A percentile compares a stretch with the other conserved stretches of the same genome.
Conservation (phyloP, 2,888 invertebrate species). For the Augochlorella aurata region DNA sequence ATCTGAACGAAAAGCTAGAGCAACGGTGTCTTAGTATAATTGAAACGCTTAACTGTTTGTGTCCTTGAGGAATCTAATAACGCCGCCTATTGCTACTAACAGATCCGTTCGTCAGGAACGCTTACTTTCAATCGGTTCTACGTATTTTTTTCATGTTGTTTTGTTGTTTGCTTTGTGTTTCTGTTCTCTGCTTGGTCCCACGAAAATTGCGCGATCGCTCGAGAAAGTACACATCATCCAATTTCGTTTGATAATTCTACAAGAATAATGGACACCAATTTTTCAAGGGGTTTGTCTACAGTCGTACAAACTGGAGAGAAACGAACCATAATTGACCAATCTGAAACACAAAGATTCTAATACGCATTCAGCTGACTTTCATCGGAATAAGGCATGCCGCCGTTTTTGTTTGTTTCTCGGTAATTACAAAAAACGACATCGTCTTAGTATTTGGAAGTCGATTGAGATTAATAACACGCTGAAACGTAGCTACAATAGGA, state of each 20-base stretch:
- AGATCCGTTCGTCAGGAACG: constrained; percentile 3
- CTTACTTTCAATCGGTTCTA: constrained; percentile 30
- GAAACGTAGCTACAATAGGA: constrained; percentile 49
- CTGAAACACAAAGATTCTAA: constrained; percentile 18
- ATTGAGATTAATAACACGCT: constrained; percentile 50
- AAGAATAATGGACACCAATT: constrained; percentile 38
- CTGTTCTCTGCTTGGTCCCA: constrained; percentile 70
- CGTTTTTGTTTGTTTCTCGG: constrained; percentile 22
- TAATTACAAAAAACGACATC: constrained; percentile 51
- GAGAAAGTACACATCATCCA: constrained; percentile 30
- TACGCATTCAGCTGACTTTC: constrained; percentile 55
- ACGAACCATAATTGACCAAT: constrained; percentile 39
- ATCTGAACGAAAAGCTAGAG: constrained; percentile 23
- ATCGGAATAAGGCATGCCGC: constrained; percentile 66
- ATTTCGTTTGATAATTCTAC: constrained; percentile 12
- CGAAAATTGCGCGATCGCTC: constrained; percentile 68
- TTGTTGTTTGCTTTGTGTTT: constrained; percentile 7
- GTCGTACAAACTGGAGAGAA: constrained; percentile 3
- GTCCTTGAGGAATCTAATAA: background rate
- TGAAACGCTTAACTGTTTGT: background rate
- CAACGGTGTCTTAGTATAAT: background rate
- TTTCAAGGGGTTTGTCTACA: constrained; percentile 25
- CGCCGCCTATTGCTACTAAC: constrained; percentile 13
- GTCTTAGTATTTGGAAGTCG: constrained; percentile 57
- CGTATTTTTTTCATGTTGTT: background rate